phyloP scores from a whole-genome alignment of 2,888 invertebrate species.

The Vesta saturnalis region DNA sequence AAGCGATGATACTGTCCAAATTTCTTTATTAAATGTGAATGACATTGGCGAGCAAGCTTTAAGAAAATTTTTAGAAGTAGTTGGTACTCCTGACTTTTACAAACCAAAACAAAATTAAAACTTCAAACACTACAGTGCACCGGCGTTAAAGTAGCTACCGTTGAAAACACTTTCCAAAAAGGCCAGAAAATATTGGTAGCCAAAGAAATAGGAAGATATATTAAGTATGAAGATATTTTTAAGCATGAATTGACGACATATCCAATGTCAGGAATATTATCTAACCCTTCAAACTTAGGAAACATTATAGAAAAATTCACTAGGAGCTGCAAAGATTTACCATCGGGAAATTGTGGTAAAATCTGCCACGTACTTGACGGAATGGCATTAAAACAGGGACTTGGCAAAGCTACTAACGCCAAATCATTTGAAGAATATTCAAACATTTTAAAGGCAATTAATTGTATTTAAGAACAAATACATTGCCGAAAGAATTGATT shows the following conservation, averaged over 20 bases:
- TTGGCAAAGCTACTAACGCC: constrained; percentile 17
- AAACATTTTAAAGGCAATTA: constrained; percentile 10
- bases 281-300: constrained; percentile 12
- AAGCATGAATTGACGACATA: too few relatives aligned
- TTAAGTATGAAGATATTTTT: too few relatives aligned
- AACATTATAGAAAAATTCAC: constrained; percentile 10
- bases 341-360: background rate
- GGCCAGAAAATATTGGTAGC: constrained; percentile 16
- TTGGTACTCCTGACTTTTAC: too few relatives aligned
- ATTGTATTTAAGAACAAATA: too few relatives aligned
- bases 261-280: constrained; percentile 13
- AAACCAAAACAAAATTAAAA: too few relatives aligned
- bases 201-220: too few relatives aligned
- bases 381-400: constrained; percentile 19
- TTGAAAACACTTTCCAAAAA: background rate
- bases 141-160: too few relatives aligned
- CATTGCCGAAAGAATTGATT: too few relatives aligned
- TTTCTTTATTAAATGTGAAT: too few relatives aligned
- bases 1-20: background rate
- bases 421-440: constrained; percentile 25
- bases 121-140: too few relatives aligned
- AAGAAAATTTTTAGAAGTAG: too few relatives aligned
- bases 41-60: too few relatives aligned
- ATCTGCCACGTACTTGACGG: background rate
- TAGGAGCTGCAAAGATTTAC: background rate